Evolutionary conservation across 2,113 vertebrate genomes (phyloP), one percentile per base, ranked within the genome.

Genomic region (Pangasianodon gigas): DNA sequence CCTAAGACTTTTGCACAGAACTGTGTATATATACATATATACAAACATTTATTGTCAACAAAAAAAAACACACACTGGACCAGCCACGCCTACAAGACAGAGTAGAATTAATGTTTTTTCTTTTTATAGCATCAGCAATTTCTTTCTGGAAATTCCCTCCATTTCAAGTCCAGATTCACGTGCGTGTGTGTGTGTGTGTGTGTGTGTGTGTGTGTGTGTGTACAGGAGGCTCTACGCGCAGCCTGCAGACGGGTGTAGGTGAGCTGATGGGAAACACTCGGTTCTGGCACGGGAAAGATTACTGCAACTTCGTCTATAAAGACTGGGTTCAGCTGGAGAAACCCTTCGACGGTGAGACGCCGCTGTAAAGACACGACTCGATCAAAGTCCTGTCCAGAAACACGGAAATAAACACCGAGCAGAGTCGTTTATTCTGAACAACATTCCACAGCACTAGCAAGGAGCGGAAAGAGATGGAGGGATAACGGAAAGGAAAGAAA

Each of bases 231-330:
- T 99, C 98, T 13, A 92, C 97, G 89, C 95, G 89, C 51, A 99
- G 98, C 90, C 93, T 98, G 29, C 97, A 98, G 94, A 97, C 97
- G 0, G 98, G 96, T 0, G 96, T 98, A 26, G 97, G 98, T 0
- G 98, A 99, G 91, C 93, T 99, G 52, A 95, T 97, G 0, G 98
- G 98, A n/a, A 96, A 99, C 93, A 98, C 98, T 0, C 95, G 98
- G 0, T 99, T 99, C 96, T 99, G 98, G 98, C 98, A 99, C 0
- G 98, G 98, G 0, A 99, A 99, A 86, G 98, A 99, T 91, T 99
- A 99, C 89, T 99, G 98, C 94, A 99, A 99, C 96, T 99, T 99
- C 0, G 98, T 99, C 90, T 96, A 97, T 93, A 99, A 98, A 93
- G 98, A 99, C 94, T 99, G 98, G 98, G 96, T 99, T 51, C 98